These are phyloP conservation scores for Metacarcinus magister DNA, from an alignment of 2,888 invertebrate genomes.

Conservation along the genomic window DNA sequence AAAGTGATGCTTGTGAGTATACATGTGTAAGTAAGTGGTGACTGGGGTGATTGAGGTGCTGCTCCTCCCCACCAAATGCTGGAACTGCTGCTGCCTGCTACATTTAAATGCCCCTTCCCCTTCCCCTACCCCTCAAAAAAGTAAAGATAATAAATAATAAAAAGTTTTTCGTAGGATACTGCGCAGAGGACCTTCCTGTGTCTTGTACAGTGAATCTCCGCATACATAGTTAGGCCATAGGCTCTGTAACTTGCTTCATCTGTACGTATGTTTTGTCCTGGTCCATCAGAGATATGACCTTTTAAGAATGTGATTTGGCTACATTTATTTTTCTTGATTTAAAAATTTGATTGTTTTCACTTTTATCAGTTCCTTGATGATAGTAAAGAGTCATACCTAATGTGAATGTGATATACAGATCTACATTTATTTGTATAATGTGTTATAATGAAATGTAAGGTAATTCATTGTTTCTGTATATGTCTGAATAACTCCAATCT, in stretches of 20 bases:
- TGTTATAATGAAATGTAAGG: slow-evolving; percentile 45
- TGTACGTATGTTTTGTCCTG: slow-evolving; percentile 14
- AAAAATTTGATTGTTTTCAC: background rate
- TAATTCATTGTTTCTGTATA: background rate
- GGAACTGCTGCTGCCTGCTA: slow-evolving; percentile 30
- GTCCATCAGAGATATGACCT: background rate
- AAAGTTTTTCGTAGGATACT: slow-evolving; percentile 60
- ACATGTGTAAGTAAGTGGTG: background rate
- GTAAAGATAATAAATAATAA: background rate
- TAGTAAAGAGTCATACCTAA: slow-evolving; percentile 6
- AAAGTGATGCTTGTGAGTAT: background rate
- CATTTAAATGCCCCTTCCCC: background rate
- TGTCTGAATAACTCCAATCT: slow-evolving; percentile 11
- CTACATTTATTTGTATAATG: background rate
- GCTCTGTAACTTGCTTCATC: slow-evolving; percentile 23
- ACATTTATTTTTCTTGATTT: background rate
- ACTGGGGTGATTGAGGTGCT: slow-evolving; percentile 52
- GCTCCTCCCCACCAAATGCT: background rate
- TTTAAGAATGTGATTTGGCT: slow-evolving; percentile 40
- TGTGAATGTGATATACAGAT: slow-evolving; percentile 49
- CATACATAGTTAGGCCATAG: slow-evolving; percentile 42
- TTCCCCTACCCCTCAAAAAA: background rate
- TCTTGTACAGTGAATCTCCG: slow-evolving; percentile 15
- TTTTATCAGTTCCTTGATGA: background rate
- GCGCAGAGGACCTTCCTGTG: slow-evolving; percentile 1